phyloP scores from a whole-genome alignment of 1,140 invertebrate species.

The Campoletis sonorensis region DNA sequence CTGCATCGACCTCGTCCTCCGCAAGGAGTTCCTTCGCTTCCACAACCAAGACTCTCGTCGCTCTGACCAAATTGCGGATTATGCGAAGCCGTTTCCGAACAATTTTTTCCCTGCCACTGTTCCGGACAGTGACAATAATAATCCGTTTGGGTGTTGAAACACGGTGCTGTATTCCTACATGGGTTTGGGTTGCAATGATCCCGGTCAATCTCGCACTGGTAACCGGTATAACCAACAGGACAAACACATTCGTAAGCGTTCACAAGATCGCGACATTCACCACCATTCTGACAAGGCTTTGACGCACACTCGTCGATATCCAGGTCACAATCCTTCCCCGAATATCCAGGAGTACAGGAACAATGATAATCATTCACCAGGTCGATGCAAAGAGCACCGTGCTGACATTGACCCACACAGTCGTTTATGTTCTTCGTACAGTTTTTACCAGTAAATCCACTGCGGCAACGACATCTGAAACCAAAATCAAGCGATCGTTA shows the following conservation, averaged over 20 bases:
- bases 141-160: conserved; percentile 89
- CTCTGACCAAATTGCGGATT: conserved; percentile 78
- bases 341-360: conserved; percentile 88
- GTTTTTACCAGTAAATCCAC: conserved; percentile 91
- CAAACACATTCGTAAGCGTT: conserved; percentile 90
- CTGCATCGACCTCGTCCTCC: conserved; percentile 88
- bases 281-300: conserved; percentile 90
- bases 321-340: conserved; percentile 83
- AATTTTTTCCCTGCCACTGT: conserved; percentile 93
- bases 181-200: conserved; percentile 90
- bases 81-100: conserved; percentile 83
- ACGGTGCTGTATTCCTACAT: conserved; percentile 87
- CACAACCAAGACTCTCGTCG: conserved; percentile 70
- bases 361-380: conserved; percentile 89
- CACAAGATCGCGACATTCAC: conserved; percentile 88
- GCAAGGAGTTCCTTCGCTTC: conserved; percentile 79
- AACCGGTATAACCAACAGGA: conserved; percentile 87
- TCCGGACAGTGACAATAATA: conserved; percentile 94
- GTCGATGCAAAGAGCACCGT: conserved; percentile 92
- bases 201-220: conserved; percentile 88
- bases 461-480: conserved; percentile 86
- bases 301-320: conserved; percentile 86
- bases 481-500: conserved; percentile 58
- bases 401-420: conserved; percentile 91
- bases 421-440: conserved; percentile 93